Evolutionary conservation across 2,888 invertebrate species (phyloP).

Genomic region (Brachylomia viminalis): DNA sequence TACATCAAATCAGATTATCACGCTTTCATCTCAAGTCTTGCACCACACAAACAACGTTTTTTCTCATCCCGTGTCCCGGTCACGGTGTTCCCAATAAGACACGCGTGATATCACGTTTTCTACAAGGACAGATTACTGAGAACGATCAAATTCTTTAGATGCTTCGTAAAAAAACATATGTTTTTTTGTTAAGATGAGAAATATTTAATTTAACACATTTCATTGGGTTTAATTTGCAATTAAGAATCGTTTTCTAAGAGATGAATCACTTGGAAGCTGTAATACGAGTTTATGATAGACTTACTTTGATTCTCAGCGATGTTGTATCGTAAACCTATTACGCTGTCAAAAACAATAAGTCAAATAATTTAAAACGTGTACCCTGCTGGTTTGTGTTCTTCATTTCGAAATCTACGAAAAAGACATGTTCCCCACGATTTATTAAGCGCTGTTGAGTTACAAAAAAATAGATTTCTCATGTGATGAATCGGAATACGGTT

Average conservation of each 20-base stretch:
- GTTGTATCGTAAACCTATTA: no score
- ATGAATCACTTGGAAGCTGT: neutral
- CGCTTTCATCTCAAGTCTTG: slow-evolving; percentile 39
- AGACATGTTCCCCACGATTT: neutral
- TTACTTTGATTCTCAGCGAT: no score
- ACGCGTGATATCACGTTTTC: slow-evolving; percentile 65
- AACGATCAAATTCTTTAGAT: slow-evolving; percentile 56
- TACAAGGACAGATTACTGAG: slow-evolving; percentile 51
- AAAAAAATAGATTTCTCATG: neutral
- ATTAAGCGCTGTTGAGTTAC: no score
- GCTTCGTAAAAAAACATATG: slow-evolving; percentile 8
- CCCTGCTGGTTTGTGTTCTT: neutral
- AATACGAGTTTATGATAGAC: neutral
- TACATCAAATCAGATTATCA: neutral
- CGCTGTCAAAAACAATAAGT: neutral
- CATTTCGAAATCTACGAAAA: neutral
- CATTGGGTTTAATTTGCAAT: slow-evolving; percentile 6
- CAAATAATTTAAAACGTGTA: neutral
- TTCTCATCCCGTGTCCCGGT: slow-evolving; percentile 61
- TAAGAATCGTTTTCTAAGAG: neutral
- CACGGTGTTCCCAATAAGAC: slow-evolving; percentile 65
- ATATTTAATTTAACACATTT: slow-evolving; percentile 1
- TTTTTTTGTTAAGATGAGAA: slow-evolving; percentile 11
- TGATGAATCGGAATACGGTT: slow-evolving; percentile 1
- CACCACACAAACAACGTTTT: slow-evolving; percentile 52